Conservation (phyloP, 2,113 vertebrate species). For the Anguilla japonica region DNA sequence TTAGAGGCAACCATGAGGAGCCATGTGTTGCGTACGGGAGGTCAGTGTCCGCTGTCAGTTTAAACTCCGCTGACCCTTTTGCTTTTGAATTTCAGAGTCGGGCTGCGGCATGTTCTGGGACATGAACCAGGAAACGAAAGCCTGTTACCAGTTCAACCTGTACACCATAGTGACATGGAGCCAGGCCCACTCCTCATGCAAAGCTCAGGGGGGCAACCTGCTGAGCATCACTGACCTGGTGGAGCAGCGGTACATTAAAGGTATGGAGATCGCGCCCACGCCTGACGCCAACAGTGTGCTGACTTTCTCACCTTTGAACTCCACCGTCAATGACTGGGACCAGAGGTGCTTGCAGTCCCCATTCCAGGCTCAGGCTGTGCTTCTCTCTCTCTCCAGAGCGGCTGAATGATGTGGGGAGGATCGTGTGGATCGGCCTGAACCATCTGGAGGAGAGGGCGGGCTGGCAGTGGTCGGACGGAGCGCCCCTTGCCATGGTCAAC, state of each 20-base stretch:
- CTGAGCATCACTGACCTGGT: conserved; percentile 76
- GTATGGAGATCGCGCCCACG: conserved; percentile 58
- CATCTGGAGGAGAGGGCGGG: conserved; percentile 74
- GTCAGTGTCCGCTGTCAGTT: background rate
- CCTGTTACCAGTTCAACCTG: conserved; percentile 92
- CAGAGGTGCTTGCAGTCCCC: background rate
- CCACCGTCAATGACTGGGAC: background rate
- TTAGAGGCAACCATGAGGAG: too few species aligned
- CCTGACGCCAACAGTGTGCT: background rate
- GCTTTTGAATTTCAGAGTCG: conserved; percentile 51
- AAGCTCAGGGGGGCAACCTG: conserved; percentile 83
- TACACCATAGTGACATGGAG: conserved; percentile 82
- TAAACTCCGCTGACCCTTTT: background rate
- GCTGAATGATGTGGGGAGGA: conserved; percentile 62
- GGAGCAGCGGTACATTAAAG: conserved; percentile 81
- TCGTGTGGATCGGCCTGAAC: conserved; percentile 88
- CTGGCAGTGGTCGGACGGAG: conserved; percentile 91
- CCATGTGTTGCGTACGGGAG: too few species aligned
- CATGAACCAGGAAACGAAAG: conserved; percentile 63
- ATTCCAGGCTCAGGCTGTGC: background rate
- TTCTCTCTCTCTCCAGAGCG: conserved; percentile 65
- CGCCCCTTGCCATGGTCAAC: conserved; percentile 76
- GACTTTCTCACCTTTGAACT: background rate
- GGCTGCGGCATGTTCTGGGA: conserved; percentile 82
- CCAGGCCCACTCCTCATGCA: conserved; percentile 80